Conservation (phyloP, 2,113 vertebrate species). For the Ochotona princeps region DNA sequence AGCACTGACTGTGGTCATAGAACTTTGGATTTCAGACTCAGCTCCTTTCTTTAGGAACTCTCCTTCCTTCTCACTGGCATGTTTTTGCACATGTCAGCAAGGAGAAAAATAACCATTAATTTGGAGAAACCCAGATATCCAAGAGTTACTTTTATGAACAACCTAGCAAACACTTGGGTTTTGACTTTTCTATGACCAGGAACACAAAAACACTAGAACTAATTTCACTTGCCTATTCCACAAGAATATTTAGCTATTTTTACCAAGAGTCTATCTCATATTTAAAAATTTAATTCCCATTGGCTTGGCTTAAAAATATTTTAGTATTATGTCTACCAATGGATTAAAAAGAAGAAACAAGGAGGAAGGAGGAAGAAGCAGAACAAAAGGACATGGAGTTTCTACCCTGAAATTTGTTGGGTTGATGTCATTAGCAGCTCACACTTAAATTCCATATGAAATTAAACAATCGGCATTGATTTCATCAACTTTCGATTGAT, state of each 20-base stretch:
- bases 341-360: neutral
- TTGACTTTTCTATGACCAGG: neutral
- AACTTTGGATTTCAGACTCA: neutral
- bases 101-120: neutral
- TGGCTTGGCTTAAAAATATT: neutral
- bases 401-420: neutral
- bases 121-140: neutral
- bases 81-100: neutral
- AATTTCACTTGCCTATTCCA: conserved; percentile 9
- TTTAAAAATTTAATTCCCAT: neutral
- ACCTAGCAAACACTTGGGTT: neutral
- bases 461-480: conserved; percentile 79
- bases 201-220: neutral
- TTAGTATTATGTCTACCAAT: neutral
- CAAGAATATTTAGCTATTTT: neutral
- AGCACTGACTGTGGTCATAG: neutral
- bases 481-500: conserved; percentile 73
- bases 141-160: neutral
- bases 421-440: conserved; percentile 72
- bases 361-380: too few species aligned
- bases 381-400: neutral
- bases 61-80: neutral
- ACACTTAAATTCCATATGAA: conserved; percentile 56
- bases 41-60: neutral
- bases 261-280: neutral